A percentile compares a stretch with the other conserved stretches of the same genome.
Evolutionary conservation across 2,797 vertebrate genomes (phyloP).

Genomic region (Tangara arthus): DNA sequence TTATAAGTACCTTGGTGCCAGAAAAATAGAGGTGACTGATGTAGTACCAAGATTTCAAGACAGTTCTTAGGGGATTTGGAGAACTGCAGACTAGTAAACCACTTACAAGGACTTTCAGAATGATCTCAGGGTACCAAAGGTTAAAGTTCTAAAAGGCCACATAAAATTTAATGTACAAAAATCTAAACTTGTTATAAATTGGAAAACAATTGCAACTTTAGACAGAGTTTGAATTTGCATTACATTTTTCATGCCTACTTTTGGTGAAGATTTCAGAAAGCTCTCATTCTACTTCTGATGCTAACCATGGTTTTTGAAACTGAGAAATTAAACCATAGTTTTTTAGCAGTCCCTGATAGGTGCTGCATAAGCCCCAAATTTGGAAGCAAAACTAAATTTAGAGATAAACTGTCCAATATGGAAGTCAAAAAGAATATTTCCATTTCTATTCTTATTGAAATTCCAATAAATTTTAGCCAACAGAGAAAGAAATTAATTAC

Average conservation of each 20-base stretch:
- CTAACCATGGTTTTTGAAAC: background rate
- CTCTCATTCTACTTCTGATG: background rate
- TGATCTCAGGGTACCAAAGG: background rate
- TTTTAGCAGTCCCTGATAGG: background rate
- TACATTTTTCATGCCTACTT: background rate
- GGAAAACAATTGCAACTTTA: background rate
- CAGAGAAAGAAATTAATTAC: background rate
- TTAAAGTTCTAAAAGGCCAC: background rate
- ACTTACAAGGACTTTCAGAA: background rate
- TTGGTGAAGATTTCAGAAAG: background rate
- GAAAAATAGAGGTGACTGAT: background rate
- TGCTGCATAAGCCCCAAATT: background rate
- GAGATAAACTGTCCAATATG: background rate
- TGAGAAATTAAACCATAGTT: background rate
- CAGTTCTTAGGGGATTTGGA: background rate
- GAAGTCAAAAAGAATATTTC: background rate
- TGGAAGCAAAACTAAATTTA: background rate
- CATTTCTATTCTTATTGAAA: background rate
- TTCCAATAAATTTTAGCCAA: background rate
- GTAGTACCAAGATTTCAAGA: background rate
- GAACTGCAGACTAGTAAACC: background rate
- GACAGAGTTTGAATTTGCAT: background rate
- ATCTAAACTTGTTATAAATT: background rate
- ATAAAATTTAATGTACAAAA: background rate
- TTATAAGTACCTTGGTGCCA: background rate